A percentile compares a stretch with the other conserved stretches of the same genome.
Conservation (phyloP, 2,113 vertebrate species). For the Poecile atricapillus region DNA sequence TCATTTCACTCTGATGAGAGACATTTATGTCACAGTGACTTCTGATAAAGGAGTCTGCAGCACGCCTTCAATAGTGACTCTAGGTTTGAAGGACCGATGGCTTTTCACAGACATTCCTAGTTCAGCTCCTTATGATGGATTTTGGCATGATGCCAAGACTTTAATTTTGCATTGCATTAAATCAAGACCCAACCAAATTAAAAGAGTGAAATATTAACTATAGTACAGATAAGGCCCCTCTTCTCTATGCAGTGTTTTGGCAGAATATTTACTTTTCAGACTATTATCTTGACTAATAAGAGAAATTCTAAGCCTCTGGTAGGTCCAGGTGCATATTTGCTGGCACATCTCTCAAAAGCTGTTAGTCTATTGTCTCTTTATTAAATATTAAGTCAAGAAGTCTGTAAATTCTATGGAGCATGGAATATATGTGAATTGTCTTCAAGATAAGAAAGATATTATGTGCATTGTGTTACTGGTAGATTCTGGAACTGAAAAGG, state of each 20-base stretch:
- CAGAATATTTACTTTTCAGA: neutral
- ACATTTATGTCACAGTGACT: neutral
- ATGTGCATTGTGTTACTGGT: neutral
- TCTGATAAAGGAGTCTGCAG: neutral
- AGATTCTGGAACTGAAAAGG: neutral
- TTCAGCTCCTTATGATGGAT: neutral
- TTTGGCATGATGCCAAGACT: neutral
- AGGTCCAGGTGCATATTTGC: neutral
- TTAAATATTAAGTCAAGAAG: neutral
- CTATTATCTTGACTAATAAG: neutral
- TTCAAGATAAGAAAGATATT: neutral
- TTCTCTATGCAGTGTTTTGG: neutral
- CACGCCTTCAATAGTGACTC: neutral
- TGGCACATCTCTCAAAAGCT: neutral
- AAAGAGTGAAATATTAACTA: neutral
- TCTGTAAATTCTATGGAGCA: neutral
- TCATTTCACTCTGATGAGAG: constrained; percentile 5
- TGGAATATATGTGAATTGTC: neutral
- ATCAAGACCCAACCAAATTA: neutral
- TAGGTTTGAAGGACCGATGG: neutral
- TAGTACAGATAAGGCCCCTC: neutral
- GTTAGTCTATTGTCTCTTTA: neutral
- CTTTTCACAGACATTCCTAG: neutral
- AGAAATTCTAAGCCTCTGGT: neutral
- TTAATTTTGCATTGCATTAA: neutral